Conservation (phyloP, 2,113 vertebrate genomes). For the Laterallus jamaicensis region DNA sequence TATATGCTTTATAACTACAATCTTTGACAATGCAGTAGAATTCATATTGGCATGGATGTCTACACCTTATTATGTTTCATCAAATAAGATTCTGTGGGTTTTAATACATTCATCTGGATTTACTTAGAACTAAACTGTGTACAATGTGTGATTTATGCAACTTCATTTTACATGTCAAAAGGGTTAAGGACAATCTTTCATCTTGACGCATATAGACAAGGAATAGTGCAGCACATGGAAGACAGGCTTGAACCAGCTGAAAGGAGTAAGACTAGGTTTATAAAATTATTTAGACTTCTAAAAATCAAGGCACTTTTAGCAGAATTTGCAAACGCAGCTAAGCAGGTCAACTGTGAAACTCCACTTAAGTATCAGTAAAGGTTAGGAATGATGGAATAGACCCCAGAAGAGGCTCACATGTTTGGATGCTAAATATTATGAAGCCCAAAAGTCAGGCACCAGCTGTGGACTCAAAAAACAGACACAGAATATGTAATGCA, state of each 20-base stretch:
- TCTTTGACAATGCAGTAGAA: background rate
- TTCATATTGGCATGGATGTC: background rate
- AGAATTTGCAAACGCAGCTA: background rate
- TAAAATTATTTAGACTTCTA: background rate
- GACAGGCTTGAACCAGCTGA: background rate
- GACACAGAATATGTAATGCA: background rate
- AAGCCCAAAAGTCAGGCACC: background rate
- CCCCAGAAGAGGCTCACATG: background rate
- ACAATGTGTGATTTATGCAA: background rate
- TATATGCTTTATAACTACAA: background rate
- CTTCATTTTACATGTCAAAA: background rate
- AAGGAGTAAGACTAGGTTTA: background rate
- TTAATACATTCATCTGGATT: background rate
- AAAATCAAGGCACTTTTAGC: background rate
- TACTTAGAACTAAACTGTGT: background rate
- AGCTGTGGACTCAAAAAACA: background rate
- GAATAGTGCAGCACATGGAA: background rate
- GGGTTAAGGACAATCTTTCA: background rate
- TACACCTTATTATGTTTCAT: background rate
- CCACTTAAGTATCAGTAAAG: background rate
- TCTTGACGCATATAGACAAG: background rate
- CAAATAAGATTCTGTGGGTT: background rate
- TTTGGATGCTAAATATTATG: slow-evolving; percentile 23
- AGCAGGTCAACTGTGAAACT: background rate
- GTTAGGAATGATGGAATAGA: background rate